Base-by-base conservation (phyloP, 2,888 invertebrate genomes). In the Temnothorax unifasciatus region DNA sequence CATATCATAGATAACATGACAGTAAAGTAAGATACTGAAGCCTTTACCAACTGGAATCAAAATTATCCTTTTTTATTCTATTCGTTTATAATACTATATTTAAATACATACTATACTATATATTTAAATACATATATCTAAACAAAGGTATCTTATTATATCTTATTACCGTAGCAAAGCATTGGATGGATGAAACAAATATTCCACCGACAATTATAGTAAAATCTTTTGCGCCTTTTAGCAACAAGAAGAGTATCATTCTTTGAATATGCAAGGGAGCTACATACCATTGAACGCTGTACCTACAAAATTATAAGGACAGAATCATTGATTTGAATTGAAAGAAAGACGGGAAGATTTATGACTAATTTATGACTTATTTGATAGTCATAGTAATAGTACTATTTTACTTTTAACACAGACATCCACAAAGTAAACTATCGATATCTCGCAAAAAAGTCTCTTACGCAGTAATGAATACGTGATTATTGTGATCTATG, bases 401-500 rank as follows among this genome's bases (percentile, higher is more conserved):
- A 54, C 4, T 47, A 15, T 1, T 47, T 44, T 66, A 44, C 3
- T 44, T 66, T 66, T 15, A 18, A 15, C 6, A 3, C 25, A 41
- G 15, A 44, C 0, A 41, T 44, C 15, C 5, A 52, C 2, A 15
- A 15, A 15, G 0, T 52, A 15, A 52, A n/a, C 2, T 25, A 41
- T 61, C 0, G 3, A 15, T 54, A 52, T 41, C 1, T n/a, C 11
- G 9, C 34, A 75, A 44, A 6, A 9, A 47, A 4, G 5, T 61
- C 13, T 61, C 74, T 75, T 75, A 75, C 74, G 21, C 74, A 11
- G 74, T 75, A 47, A n/a, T 9, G 29, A 61, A 75, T 47, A 75
- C 34, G 6, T 75, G 47, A 15, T 61, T 25, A 61, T 75, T 75
- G 2, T 75, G 21, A 61, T 75, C 61, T 15, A 47, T 61, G 3